Evolutionary conservation across 1,140 invertebrate species (phyloP), one percentile per base, ranked within the genome.

Genomic region (Bombus pascuorum): DNA sequence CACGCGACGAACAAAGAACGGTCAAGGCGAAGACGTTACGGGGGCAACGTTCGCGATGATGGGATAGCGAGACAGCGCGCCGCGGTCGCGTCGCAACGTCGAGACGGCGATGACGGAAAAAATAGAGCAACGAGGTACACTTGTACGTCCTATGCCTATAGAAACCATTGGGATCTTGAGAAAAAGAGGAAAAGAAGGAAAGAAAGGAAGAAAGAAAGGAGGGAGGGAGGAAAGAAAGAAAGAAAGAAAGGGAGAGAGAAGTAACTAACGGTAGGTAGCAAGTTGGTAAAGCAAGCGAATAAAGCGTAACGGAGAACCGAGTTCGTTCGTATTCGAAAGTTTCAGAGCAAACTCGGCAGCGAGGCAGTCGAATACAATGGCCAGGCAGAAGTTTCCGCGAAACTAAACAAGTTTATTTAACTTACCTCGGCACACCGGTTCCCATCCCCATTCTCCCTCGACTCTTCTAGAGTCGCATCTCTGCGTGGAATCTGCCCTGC

Each of bases 401-500:
- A 93, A 90, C 93, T 93, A 93, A 94, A 93, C 92, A 93, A 94
- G 93, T 94, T 94, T 94, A 94, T 94, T 94, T 94, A 94, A 94
- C 93, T 94, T 93, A 93, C 91, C 90, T 90, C 86, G 85, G 82
- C 87, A 86, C 87, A 81, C 86, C 79, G 84, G 59, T 80, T 81
- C 85, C 85, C 89, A 76, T 75, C 80, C 74, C 68, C 59, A 42
- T 77, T 68, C 66, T 71, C 66, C 62, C 44, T 66, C 71, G 72
- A 70, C 84, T 76, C 81, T 81, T 66, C 81, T 66, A 34, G 13
- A 71, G 66, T 72, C 76, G 76, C 83, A 84, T 84, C 83, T 71
- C 75, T n/a, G 53, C 44, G 75, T 59, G 37, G 75, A 84, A 79
- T 84, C 82, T 79, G 81, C 68, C 85, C 83, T 86, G 72, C 84